phyloP scores from a whole-genome alignment of 2,888 invertebrate species.

The Eutolmus rufibarbis region DNA sequence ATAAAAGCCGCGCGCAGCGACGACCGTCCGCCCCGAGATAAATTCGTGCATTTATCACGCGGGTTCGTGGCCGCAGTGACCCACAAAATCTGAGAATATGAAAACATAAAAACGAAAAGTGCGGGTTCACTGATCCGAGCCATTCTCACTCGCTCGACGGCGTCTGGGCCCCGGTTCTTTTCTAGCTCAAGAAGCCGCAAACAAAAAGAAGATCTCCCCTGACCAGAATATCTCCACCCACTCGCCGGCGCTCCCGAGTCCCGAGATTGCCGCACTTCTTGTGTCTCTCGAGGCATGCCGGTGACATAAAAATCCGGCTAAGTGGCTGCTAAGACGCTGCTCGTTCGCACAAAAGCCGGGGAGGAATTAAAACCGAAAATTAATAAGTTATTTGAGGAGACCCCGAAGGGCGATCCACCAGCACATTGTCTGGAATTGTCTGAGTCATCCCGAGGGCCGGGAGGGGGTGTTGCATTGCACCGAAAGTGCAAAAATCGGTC shows the following conservation, averaged over 20 bases:
- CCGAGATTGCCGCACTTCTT: not conserved
- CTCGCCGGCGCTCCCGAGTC: not conserved
- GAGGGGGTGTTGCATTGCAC: not conserved
- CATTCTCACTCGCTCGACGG: not conserved
- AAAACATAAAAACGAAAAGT: not conserved
- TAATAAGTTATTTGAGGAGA: not conserved
- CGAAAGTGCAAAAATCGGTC: not conserved
- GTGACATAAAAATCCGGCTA: not conserved
- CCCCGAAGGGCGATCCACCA: not conserved
- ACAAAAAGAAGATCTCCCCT: not conserved
- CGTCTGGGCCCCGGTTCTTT: not conserved
- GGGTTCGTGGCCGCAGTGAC: not conserved
- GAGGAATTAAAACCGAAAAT: not conserved
- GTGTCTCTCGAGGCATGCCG: not conserved
- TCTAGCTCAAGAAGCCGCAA: not conserved
- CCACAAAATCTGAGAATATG: not conserved
- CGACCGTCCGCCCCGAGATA: not conserved
- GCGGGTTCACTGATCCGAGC: not conserved
- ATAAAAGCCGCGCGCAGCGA: not conserved
- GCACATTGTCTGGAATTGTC: not conserved
- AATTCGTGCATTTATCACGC: constrained; percentile 1
- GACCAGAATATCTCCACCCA: not conserved
- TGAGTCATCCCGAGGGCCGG: not conserved
- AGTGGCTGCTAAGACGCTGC: not conserved
- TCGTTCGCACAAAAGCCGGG: not conserved